These are phyloP conservation scores for Oscheius sp. DNA, from an alignment of 2,888 invertebrate genomes.

Conservation along the genomic window DNA sequence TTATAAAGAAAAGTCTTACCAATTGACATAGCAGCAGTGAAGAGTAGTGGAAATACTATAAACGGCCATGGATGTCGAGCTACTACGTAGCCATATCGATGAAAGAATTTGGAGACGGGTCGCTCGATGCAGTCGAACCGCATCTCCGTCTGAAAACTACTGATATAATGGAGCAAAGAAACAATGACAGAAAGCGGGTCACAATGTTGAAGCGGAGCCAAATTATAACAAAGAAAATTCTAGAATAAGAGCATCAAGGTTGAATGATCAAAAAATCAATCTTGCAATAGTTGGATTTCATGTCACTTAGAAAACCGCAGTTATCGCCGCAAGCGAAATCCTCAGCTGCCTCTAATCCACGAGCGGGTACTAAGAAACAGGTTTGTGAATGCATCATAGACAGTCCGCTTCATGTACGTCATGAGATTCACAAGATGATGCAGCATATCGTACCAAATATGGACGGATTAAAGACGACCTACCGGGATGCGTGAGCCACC, in stretches of 20 bases:
- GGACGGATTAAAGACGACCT: too few relatives aligned
- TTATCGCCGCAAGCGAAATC: not conserved
- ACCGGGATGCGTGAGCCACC: too few relatives aligned
- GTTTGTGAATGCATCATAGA: conserved; percentile 22
- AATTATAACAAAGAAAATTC: not conserved
- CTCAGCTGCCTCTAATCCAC: conserved; percentile 29
- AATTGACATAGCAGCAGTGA: conserved; percentile 63
- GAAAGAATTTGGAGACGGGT: conserved; percentile 58
- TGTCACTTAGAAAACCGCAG: not conserved
- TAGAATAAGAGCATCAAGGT: not conserved
- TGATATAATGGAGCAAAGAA: not conserved
- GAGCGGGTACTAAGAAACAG: conserved; percentile 24
- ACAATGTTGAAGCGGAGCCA: not conserved
- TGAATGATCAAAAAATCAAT: conserved; percentile 5
- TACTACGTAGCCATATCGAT: conserved; percentile 66
- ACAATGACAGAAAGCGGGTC: not conserved
- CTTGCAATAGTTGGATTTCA: not conserved
- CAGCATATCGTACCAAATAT: too few relatives aligned
- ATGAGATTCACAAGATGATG: not conserved
- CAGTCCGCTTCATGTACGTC: conserved; percentile 25
- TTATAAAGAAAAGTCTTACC: conserved; percentile 35
- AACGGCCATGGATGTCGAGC: conserved; percentile 68
- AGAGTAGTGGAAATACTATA: conserved; percentile 69
- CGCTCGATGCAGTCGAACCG: conserved; percentile 65
- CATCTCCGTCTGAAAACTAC: conserved; percentile 33